These are phyloP conservation scores for Erythrolamprus reginae DNA, from an alignment of 2,113 vertebrate genomes.

Conservation along the genomic window DNA sequence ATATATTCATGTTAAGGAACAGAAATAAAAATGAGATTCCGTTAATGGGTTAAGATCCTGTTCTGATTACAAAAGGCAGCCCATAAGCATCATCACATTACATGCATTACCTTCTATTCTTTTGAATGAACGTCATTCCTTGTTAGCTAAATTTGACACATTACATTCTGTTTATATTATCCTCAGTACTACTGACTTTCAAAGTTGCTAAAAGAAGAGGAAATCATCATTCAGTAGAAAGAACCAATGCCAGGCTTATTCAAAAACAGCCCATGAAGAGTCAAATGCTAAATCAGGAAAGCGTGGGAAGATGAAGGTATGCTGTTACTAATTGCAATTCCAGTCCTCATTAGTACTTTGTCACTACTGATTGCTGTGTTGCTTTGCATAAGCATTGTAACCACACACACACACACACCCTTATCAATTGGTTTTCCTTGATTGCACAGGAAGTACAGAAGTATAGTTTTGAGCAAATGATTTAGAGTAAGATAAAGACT, in stretches of 20 bases:
- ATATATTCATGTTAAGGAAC: neutral
- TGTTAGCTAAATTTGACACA: neutral
- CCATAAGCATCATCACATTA: neutral
- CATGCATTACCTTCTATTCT: neutral
- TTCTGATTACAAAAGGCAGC: too few relatives aligned
- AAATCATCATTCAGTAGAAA: neutral
- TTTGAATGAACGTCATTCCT: neutral
- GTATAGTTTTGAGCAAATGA: neutral
- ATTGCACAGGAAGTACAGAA: neutral
- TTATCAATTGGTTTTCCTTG: neutral
- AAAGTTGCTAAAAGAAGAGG: neutral
- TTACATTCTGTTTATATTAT: neutral
- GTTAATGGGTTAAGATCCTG: neutral
- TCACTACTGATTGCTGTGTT: slow-evolving; percentile 3
- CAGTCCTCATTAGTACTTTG: neutral
- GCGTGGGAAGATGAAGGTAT: neutral
- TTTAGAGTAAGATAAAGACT: neutral
- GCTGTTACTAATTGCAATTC: neutral
- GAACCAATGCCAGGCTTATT: neutral
- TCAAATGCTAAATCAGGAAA: slow-evolving; percentile 16
- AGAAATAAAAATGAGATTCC: neutral
- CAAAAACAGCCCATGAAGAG: neutral
- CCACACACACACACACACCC: neutral
- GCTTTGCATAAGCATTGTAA: neutral
- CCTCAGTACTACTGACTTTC: neutral